These are phyloP conservation scores for Dugesia japonica DNA, from an alignment of 2,888 invertebrate species.

Conservation along the genomic window DNA sequence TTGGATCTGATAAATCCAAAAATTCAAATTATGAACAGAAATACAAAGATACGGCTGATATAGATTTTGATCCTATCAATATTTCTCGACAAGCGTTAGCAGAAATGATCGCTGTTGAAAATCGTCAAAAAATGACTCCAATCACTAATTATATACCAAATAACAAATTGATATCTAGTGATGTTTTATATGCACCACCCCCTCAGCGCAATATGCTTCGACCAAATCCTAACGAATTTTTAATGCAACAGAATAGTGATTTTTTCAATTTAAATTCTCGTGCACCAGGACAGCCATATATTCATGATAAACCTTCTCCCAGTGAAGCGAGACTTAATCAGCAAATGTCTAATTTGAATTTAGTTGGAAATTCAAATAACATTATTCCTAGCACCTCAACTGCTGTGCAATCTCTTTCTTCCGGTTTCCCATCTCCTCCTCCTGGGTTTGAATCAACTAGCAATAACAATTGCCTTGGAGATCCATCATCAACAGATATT, in stretches of 20 bases:
- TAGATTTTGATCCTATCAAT: constrained; percentile 7
- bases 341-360: constrained; percentile 1
- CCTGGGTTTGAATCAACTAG: constrained; percentile 8
- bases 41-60: constrained; percentile 2
- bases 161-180: not conserved
- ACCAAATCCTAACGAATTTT: not conserved
- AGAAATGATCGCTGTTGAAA: not conserved
- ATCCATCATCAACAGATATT: not conserved
- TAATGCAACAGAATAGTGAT: constrained; percentile 4
- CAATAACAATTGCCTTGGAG: constrained; percentile 2
- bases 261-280: not conserved
- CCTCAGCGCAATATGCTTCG: not conserved
- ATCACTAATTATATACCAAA: not conserved
- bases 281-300: not conserved
- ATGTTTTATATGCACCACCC: not conserved
- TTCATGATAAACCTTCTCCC: constrained; percentile 12
- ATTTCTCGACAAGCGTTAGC: constrained; percentile 3
- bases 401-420: constrained; percentile 9
- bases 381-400: constrained; percentile 5
- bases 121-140: not conserved
- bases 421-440: constrained; percentile 9
- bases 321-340: not conserved
- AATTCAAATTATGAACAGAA: constrained; percentile 6
- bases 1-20: not conserved
- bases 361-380: not conserved